Conservation (phyloP, 2,797 vertebrate species). For the Phylloscopus collybita region DNA sequence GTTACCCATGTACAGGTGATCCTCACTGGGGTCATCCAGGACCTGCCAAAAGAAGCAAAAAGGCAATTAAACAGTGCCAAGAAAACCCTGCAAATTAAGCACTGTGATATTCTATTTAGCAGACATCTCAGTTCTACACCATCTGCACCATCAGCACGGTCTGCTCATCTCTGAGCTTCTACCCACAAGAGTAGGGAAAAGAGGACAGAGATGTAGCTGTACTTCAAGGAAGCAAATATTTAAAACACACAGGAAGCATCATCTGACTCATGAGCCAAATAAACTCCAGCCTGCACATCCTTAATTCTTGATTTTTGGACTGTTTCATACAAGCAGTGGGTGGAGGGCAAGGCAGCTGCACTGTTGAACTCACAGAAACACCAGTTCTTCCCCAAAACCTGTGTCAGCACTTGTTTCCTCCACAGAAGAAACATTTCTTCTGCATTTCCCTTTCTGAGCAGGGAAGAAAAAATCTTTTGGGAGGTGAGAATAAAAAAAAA, state of each 20-base stretch:
- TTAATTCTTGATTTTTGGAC: constrained; percentile 27
- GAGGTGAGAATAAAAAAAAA: background rate
- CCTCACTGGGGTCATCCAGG: constrained; percentile 96
- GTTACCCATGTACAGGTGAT: constrained; percentile 99
- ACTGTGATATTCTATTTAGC: background rate
- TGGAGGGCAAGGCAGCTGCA: background rate
- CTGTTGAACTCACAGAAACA: background rate
- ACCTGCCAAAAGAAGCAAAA: constrained; percentile 81
- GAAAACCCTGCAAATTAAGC: background rate
- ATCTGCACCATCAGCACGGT: background rate
- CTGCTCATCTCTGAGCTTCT: background rate
- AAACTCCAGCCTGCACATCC: constrained; percentile 25
- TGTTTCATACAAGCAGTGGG: background rate
- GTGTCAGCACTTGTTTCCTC: background rate
- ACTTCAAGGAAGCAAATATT: constrained; percentile 60
- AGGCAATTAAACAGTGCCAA: background rate
- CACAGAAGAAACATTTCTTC: background rate
- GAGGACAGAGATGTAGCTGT: background rate
- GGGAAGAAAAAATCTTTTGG: background rate
- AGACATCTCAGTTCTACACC: background rate
- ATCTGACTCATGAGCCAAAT: constrained; percentile 51
- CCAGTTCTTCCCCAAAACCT: background rate
- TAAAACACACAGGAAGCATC: constrained; percentile 47
- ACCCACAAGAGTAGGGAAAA: background rate
- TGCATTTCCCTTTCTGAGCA: background rate